phyloP scores from a whole-genome alignment of 2,113 vertebrate species.

The Chascanopsetta lugubris region DNA sequence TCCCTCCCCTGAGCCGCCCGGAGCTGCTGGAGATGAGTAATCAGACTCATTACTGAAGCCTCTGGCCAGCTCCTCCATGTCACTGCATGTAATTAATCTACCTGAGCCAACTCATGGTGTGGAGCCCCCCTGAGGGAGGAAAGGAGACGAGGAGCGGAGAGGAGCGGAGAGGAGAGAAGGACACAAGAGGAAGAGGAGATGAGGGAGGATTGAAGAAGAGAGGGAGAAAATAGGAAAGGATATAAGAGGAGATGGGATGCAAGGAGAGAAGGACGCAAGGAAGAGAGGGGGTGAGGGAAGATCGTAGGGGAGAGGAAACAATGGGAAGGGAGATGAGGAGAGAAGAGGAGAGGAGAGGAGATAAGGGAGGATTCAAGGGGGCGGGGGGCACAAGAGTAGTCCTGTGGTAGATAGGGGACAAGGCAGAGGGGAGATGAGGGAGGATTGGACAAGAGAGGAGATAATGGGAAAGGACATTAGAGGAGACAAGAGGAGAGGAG shows the following conservation, averaged over 20 bases:
- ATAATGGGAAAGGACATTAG: no score
- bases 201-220: not conserved
- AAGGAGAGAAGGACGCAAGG: no score
- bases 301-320: not conserved
- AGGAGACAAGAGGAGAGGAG: no score
- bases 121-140: conserved; percentile 6
- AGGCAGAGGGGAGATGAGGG: no score
- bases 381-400: conserved; percentile 10
- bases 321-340: not conserved
- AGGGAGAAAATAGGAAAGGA: not conserved
- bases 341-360: conserved; percentile 8
- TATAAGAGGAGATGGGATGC: not conserved
- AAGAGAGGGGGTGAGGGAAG: no score
- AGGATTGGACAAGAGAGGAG: no score
- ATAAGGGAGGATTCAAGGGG: conserved; percentile 1
- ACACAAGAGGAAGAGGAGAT: not conserved
- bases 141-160: not conserved
- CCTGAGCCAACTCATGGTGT: conserved; percentile 66
- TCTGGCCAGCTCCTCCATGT: conserved; percentile 71
- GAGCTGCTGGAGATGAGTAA: conserved; percentile 78
- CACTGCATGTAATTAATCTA: conserved; percentile 79
- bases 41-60: conserved; percentile 79
- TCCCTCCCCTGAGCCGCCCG: conserved; percentile 59
- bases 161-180: no score
- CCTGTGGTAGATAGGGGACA: no score